Evolutionary conservation across 2,797 vertebrate genomes (phyloP).

Genomic region (Thalassophryne amazonica): DNA sequence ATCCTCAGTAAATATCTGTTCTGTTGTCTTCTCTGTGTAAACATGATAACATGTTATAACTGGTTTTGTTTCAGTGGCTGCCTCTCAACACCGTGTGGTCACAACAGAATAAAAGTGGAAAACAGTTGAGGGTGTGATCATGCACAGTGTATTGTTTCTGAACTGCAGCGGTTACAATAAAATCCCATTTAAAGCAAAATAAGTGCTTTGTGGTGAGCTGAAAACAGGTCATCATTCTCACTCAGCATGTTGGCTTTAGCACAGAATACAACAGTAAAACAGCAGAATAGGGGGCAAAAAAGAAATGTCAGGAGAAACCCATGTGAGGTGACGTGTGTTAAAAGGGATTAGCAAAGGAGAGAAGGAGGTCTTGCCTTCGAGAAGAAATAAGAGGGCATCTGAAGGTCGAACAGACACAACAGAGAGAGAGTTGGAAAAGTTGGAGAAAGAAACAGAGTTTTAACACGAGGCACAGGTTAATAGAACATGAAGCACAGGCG

Average conservation of each 20-base stretch:
- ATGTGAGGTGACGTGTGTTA: conserved; percentile 62
- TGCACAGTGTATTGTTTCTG: conserved; percentile 57
- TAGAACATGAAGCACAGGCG: conserved; percentile 64
- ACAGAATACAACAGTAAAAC: conserved; percentile 10
- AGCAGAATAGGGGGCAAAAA: conserved; percentile 25
- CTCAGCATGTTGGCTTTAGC: conserved; percentile 27
- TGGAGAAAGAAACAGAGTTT: conserved; percentile 62
- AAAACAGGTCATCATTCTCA: conserved; percentile 52
- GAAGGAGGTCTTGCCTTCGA: conserved; percentile 81
- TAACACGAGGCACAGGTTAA: conserved; percentile 70
- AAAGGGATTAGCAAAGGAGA: conserved; percentile 68
- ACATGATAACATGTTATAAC: neutral
- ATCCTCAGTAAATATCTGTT: too few relatives aligned
- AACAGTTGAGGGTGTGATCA: conserved; percentile 40
- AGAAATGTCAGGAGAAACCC: conserved; percentile 39
- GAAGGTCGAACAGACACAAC: conserved; percentile 78
- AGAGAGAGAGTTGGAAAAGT: conserved; percentile 71
- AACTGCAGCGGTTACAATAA: conserved; percentile 36
- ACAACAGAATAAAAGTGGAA: conserved; percentile 23
- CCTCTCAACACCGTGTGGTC: neutral
- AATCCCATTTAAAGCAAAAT: conserved; percentile 30
- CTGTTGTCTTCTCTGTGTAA: too few relatives aligned
- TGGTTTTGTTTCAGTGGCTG: conserved; percentile 1
- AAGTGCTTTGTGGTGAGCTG: conserved; percentile 42
- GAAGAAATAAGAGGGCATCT: conserved; percentile 85